Percentiles rank a stretch among this genome's conserved stretches.
These are phyloP conservation scores for Acromyrmex heyeri DNA, from an alignment of 1,140 invertebrate genomes.

Conservation along the genomic window DNA sequence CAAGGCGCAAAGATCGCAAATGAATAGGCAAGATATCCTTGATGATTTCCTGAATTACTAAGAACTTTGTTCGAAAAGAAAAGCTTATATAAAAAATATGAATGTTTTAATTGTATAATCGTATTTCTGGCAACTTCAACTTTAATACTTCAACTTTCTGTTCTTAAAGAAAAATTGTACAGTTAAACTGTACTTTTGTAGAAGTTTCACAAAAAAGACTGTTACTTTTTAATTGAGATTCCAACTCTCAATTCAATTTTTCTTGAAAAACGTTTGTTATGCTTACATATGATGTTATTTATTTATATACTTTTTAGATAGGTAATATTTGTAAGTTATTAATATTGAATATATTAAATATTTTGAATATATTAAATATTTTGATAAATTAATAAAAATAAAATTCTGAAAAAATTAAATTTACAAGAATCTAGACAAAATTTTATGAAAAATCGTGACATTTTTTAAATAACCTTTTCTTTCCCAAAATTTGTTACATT, in stretches of 20 bases:
- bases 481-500: not conserved
- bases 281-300: not conserved
- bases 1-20: slow-evolving; percentile 3
- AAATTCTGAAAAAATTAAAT: not conserved
- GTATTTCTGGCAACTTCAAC: not conserved
- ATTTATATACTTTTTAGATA: not conserved
- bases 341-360: not conserved
- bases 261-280: not conserved
- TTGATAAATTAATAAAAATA: not conserved
- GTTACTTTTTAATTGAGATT: slow-evolving; percentile 4
- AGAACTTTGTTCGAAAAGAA: not conserved
- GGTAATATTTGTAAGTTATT: not conserved
- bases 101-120: slow-evolving; percentile 9
- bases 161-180: not conserved
- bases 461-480: not conserved
- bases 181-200: slow-evolving; percentile 15
- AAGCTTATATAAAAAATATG: not conserved
- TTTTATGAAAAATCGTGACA: not conserved
- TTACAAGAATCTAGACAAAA: not conserved
- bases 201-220: not conserved
- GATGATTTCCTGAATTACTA: not conserved
- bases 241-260: slow-evolving; percentile 12
- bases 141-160: not conserved
- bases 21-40: slow-evolving; percentile 22
- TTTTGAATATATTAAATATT: not conserved